These are phyloP conservation scores for Wasmannia auropunctata DNA, from an alignment of 1,140 invertebrate genomes.

Conservation along the genomic window DNA sequence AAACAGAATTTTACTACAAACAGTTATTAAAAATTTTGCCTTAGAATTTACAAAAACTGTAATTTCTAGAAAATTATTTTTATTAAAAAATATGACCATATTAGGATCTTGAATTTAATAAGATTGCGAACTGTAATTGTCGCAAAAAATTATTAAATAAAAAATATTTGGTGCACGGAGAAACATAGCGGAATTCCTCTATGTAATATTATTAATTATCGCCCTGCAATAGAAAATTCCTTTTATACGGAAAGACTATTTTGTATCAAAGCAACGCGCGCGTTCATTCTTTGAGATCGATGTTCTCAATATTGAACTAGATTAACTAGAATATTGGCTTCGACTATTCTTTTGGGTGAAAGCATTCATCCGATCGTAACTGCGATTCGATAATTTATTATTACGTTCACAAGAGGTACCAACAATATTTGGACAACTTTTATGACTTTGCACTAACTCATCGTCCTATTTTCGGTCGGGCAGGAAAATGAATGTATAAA, in stretches of 20 bases:
- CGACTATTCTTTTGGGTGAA: slow-evolving; percentile 22
- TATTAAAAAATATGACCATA: background rate
- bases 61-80: background rate
- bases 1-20: background rate
- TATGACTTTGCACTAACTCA: background rate
- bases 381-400: background rate
- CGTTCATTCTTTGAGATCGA: slow-evolving; percentile 21
- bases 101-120: background rate
- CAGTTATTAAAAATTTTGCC: background rate
- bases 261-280: background rate
- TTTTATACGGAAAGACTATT: background rate
- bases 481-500: background rate
- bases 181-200: background rate
- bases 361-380: background rate
- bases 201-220: slow-evolving; percentile 21
- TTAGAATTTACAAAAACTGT: background rate
- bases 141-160: background rate
- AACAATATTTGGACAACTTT: slow-evolving; percentile 18
- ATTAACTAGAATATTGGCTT: slow-evolving; percentile 8
- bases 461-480: background rate
- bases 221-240: slow-evolving; percentile 10
- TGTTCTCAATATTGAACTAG: slow-evolving; percentile 28
- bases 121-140: background rate
- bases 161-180: background rate
- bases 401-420: background rate